Conservation (phyloP, 2,797 vertebrate species). For the Threskiornis aethiopicus region DNA sequence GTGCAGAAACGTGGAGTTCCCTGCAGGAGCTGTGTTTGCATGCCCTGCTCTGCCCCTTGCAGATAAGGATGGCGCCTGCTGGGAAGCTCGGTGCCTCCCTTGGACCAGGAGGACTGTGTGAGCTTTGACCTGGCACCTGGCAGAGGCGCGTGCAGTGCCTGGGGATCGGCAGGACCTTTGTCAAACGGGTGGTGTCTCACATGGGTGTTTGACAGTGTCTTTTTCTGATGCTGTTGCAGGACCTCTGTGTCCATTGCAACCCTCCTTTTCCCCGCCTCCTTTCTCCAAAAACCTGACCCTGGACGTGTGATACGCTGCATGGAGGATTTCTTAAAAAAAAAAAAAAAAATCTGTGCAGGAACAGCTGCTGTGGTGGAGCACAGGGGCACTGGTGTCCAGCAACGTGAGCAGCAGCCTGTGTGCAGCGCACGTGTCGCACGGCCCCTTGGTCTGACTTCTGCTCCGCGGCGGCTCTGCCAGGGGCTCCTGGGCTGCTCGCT, state of each 20-base stretch:
- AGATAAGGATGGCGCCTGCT: slow-evolving; percentile 14
- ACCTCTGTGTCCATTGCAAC: neutral
- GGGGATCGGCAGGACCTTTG: neutral
- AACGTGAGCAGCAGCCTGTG: neutral
- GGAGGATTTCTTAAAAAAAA: neutral
- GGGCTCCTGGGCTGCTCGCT: rapidly evolving
- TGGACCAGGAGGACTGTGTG: neutral
- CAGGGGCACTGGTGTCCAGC: neutral
- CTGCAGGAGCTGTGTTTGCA: neutral
- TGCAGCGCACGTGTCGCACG: neutral
- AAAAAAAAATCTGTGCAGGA: neutral
- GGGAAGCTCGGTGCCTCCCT: neutral
- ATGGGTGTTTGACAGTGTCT: neutral
- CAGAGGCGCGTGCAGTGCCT: neutral
- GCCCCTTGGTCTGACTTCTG: neutral
- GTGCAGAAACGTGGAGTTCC: neutral
- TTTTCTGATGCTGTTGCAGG: neutral
- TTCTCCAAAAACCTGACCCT: neutral
- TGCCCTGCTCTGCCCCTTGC: neutral
- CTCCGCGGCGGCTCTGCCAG: neutral
- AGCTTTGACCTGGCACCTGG: slow-evolving; percentile 47
- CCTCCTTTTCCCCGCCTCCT: neutral
- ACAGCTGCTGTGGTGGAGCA: rapidly evolving
- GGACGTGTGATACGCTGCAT: rapidly evolving
- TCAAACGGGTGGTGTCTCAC: neutral